Percentiles rank a stretch among this genome's conserved stretches.
Evolutionary conservation across 2,797 vertebrate genomes (phyloP).

Genomic region (Enteromius paludinosus): DNA sequence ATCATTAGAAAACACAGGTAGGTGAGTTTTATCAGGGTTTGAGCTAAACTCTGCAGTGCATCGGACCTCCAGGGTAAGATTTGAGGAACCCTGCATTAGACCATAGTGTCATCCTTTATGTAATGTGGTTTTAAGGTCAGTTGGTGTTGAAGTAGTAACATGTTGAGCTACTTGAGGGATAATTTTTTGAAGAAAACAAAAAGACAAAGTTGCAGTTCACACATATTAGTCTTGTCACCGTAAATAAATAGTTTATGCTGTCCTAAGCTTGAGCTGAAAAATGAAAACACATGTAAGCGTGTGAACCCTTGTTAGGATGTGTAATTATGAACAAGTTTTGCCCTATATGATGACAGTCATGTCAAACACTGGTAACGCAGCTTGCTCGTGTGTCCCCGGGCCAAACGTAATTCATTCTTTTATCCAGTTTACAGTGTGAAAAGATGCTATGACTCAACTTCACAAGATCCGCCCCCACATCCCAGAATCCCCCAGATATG

Average conservation of each 20-base stretch:
- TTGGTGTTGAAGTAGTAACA: background rate
- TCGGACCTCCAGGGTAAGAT: no score
- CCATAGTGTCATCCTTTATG: background rate
- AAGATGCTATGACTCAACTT: conserved; percentile 19
- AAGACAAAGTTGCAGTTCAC: background rate
- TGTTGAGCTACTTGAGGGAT: background rate
- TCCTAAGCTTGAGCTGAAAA: background rate
- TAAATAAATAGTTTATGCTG: background rate
- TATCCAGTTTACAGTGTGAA: background rate
- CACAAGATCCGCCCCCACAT: background rate
- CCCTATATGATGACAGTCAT: background rate
- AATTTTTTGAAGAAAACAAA: background rate
- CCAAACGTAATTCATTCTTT: conserved; percentile 19
- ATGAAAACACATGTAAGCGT: background rate
- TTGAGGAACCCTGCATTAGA: no score
- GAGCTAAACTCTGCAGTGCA: no score
- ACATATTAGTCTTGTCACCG: background rate
- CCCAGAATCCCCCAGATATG: background rate
- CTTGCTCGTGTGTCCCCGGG: background rate
- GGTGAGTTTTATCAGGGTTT: no score
- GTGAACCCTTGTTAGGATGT: background rate
- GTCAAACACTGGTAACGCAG: background rate
- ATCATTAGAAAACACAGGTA: no score
- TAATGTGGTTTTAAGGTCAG: background rate
- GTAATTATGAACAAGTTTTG: background rate